Conservation (phyloP, 2,888 invertebrate genomes). For the Nymphalis polychloros region DNA sequence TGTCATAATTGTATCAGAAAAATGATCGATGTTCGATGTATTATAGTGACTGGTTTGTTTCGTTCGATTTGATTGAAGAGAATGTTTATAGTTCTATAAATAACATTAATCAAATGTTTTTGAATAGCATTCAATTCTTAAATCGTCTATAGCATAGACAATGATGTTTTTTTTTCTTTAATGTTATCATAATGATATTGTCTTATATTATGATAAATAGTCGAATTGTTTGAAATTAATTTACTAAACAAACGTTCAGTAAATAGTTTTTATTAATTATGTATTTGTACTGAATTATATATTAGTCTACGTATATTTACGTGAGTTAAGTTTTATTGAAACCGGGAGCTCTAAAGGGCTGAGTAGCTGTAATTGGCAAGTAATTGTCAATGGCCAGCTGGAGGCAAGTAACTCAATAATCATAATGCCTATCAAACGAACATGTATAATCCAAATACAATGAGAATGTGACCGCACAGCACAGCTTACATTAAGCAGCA, state of each 20-base stretch:
- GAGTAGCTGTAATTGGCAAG: too few species aligned
- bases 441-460: too few species aligned
- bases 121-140: background rate
- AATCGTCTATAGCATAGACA: slow-evolving; percentile 4
- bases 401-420: too few species aligned
- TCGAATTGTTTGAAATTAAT: background rate
- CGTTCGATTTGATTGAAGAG: background rate
- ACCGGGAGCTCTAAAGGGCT: too few species aligned
- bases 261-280: background rate
- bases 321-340: too few species aligned
- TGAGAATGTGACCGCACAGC: too few species aligned
- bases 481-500: too few species aligned
- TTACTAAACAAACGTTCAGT: background rate
- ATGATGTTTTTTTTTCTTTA: slow-evolving; percentile 1
- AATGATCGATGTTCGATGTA: background rate
- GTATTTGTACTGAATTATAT: too few species aligned
- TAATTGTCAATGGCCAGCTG: too few species aligned
- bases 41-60: background rate
- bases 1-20: slow-evolving; percentile 2
- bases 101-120: slow-evolving; percentile 12
- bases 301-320: too few species aligned
- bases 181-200: background rate
- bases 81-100: slow-evolving; percentile 6
- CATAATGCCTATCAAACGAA: too few species aligned
- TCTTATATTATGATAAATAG: slow-evolving; percentile 42